Evolutionary conservation across 2,113 vertebrate species (phyloP).

Genomic region (Corythornis vintsioides): DNA sequence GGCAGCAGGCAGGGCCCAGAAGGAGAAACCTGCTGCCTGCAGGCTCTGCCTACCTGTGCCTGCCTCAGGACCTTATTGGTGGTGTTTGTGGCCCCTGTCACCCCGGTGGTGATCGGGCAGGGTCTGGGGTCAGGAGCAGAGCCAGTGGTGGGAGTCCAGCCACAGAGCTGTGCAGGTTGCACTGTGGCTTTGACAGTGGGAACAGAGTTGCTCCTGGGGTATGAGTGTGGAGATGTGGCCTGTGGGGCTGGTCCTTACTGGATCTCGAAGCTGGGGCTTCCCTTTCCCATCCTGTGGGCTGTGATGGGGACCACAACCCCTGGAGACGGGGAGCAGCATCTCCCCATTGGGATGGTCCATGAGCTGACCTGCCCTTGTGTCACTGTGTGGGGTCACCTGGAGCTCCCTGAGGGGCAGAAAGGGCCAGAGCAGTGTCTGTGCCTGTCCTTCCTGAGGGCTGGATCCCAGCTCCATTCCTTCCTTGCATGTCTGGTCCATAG

Average conservation of each 20-base stretch:
- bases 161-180: accelerated
- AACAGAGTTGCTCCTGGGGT: accelerated
- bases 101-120: accelerated
- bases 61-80: not conserved
- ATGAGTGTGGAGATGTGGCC: not conserved
- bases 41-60: accelerated
- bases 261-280: not conserved
- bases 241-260: accelerated
- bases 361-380: not conserved
- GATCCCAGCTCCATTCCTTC: not conserved
- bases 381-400: accelerated
- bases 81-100: accelerated
- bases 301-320: not conserved
- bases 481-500: not conserved
- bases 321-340: not conserved
- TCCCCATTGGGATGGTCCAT: accelerated
- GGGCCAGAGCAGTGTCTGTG: not conserved
- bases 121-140: accelerated
- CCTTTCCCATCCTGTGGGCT: not conserved
- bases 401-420: not conserved
- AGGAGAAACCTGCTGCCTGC: not conserved
- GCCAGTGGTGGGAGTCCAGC: accelerated
- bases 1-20: not conserved
- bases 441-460: accelerated
- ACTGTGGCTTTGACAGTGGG: not conserved